Base-by-base conservation (phyloP, 2,797 vertebrate species). In the Echiichthys vipera region DNA sequence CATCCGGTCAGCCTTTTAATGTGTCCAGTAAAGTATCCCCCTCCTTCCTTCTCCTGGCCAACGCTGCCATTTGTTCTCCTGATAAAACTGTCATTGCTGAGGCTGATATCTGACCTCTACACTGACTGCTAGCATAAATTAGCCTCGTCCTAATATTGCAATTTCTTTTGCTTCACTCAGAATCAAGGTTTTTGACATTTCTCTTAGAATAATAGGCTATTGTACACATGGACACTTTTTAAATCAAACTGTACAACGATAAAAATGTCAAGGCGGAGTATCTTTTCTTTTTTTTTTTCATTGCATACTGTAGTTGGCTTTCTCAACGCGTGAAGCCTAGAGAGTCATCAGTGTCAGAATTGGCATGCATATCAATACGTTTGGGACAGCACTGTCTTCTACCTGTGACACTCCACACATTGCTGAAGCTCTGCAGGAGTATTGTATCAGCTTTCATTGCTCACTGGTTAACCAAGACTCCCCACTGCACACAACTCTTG, bases 141-240 rank as follows among this genome's bases (percentile, higher is more conserved):
- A 93, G 91, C 92, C 89, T 85, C 88, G 88, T 91, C 81, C 89
- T 93, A 92, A 94, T 93, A 92, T 93, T 92, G 91, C 88, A 89
- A 87, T 93, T 92, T 91, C 83, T 90, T 90, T 85, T 30, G 62
- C 84, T 86, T 88, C 86, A 84, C 89, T 90, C 85, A 88, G 88
- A 93, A 94, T 93, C 91, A 93, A 93, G 93, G 91, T 93, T 94
- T 93, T 89, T 93, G 92, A 91, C 91, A 91, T 93, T 94, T 93
- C 88, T 93, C 88, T 92, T 85, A 85, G 84, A 92, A 89, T 91
- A 90, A 93, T 91, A 83, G 90, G 82, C 79, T 74, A 78, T 82
- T 91, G 90, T 94, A 92, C 87, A 92, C 89, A 89, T 18, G 2
- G 84, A 77, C 79, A 83, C 85, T 89, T 92, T 92, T 93, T 89